Evolutionary conservation across 2,113 vertebrate species (phyloP), one percentile per base, ranked within the genome.

Genomic region (Reinhardtius hippoglossoides): DNA sequence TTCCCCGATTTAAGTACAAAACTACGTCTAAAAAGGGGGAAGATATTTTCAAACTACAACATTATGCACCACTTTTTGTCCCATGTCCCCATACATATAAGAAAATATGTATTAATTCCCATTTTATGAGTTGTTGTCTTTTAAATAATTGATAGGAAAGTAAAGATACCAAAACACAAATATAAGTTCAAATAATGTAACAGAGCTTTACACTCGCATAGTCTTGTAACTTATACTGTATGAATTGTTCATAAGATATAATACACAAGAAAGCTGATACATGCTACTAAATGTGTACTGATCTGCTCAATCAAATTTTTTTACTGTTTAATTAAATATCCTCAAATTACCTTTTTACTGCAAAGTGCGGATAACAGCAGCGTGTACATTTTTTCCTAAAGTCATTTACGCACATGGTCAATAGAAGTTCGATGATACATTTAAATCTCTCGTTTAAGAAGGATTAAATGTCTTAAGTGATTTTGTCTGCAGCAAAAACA

Each of bases 321-420:
- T 18, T 1, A 27, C 27, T 20, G 31, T 31, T 59, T 40, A n/a
- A 24, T 35, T 24, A 72, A 81, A 76, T 52, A 64, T 40, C 24
- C 5, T 52, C 40, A 2, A 54, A 5, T 15, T 58, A n/a, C 27
- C 4, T 0, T 18, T 48, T 18, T 60, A 69, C 61, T 78, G 60
- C 31, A 66, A 67, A 27, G 48, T 60, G 12, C 16, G 8, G 31
- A 20, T 40, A 24, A 72, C 23, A 63, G 78, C 46, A 74, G 56
- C 46, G 57, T 63, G 65, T 78, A 69, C 42, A n/a, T 0, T 18
- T 16, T n/a, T 20, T 54, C 50, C 48, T 52, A 9, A 15, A 31
- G 12, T 56, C 4, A n/a, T 65, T 59, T 35, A 46, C 18, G 72
- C 18, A 72, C 10, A 37, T 40, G 54, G 24, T 64, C 14, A 18